Conservation (phyloP, 2,113 vertebrate species). For the Odobenus rosmarus region DNA sequence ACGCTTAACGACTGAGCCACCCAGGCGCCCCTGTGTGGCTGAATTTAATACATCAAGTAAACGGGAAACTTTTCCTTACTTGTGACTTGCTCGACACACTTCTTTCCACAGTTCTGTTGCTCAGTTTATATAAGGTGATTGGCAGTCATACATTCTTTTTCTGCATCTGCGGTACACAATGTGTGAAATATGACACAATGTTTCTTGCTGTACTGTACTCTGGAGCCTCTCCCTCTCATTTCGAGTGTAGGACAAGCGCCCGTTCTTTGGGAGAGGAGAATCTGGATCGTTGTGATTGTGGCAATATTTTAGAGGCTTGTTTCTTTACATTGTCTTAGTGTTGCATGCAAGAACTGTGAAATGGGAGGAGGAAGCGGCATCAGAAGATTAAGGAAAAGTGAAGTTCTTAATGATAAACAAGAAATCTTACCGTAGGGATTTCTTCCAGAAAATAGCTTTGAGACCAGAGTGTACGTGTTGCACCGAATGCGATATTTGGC, state of each 20-base stretch:
- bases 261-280: not conserved
- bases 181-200: not conserved
- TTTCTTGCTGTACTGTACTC: not conserved
- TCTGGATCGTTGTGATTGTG: no score
- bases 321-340: not conserved
- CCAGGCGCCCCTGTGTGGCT: not conserved
- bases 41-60: not conserved
- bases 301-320: not conserved
- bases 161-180: not conserved
- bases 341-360: not conserved
- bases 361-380: not conserved
- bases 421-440: not conserved
- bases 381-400: not conserved
- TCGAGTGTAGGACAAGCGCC: not conserved
- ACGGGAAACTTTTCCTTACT: not conserved
- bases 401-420: not conserved
- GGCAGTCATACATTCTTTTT: not conserved
- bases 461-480: not conserved
- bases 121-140: not conserved
- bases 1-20: no score
- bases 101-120: not conserved
- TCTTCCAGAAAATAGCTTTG: not conserved
- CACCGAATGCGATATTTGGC: rapidly evolving
- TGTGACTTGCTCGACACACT: not conserved
- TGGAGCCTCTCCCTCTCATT: not conserved